A percentile compares a stretch with the other conserved stretches of the same genome.
phyloP scores from a whole-genome alignment of 2,888 invertebrate genomes.

The Sinopyrophorus schimmeli region DNA sequence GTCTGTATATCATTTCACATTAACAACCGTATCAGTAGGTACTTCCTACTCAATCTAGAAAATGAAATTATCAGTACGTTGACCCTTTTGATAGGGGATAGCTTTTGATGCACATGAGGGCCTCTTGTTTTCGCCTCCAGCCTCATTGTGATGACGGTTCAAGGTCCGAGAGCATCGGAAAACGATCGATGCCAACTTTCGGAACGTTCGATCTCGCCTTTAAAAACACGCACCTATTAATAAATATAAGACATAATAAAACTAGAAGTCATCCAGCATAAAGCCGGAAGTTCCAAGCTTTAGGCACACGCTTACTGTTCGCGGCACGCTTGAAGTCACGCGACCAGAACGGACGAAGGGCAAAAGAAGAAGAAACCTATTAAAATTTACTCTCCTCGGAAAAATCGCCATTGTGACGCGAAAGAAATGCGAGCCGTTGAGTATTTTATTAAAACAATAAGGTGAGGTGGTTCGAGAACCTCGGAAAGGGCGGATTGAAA shows the following conservation, averaged over 20 bases:
- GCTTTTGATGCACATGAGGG: conserved; percentile 33
- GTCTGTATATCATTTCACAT: too few species aligned
- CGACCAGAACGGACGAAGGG: conserved; percentile 34
- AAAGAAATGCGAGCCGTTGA: too few species aligned
- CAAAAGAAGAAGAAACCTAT: conserved; percentile 24
- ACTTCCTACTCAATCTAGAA: conserved; percentile 45
- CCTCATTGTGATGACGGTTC: conserved; percentile 4
- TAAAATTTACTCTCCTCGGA: too few species aligned
- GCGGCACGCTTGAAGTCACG: conserved; percentile 40
- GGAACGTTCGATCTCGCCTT: too few species aligned
- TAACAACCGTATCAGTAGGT: conserved; percentile 43
- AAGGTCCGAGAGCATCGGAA: conserved; percentile 14
- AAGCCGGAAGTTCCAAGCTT: conserved; percentile 39
- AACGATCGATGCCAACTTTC: conserved; percentile 19
- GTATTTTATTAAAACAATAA: conserved; percentile 15
- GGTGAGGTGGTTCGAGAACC: conserved; percentile 16
- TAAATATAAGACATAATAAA: conserved; percentile 8
- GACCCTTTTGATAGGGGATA: conserved; percentile 43
- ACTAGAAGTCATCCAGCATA: conserved; percentile 29
- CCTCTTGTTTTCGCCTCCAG: conserved; percentile 23
- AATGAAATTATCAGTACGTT: conserved; percentile 50
- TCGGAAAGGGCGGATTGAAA: conserved; percentile 21
- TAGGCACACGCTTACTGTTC: conserved; percentile 35
- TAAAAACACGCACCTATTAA: too few species aligned
- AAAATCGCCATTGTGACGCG: too few species aligned